A percentile compares a stretch with the other conserved stretches of the same genome.
These are phyloP conservation scores for Cryptoprocta ferox DNA, from an alignment of 2,797 vertebrate genomes.

Conservation along the genomic window DNA sequence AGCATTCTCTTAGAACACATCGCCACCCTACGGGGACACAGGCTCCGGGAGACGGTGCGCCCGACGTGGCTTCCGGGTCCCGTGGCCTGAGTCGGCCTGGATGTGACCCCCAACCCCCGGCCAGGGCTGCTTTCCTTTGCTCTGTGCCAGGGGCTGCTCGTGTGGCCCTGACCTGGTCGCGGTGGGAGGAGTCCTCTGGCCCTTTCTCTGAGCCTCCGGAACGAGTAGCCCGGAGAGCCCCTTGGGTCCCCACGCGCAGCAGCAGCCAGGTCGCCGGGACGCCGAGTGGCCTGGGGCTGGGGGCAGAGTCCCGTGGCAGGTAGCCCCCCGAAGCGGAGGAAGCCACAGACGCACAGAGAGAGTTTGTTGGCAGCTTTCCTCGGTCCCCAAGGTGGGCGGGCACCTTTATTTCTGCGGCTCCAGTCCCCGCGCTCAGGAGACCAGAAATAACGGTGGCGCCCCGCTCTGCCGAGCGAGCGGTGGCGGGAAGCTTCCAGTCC, in stretches of 20 bases:
- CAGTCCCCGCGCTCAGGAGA: background rate
- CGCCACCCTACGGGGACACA: background rate
- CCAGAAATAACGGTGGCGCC: accelerated
- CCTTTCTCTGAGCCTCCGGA: conserved; percentile 50
- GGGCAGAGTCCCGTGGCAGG: accelerated
- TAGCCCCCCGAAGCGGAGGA: accelerated
- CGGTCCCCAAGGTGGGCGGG: accelerated
- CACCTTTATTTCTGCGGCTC: accelerated
- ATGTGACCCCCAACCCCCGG: too few relatives aligned
- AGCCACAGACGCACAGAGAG: accelerated
- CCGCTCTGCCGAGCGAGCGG: background rate
- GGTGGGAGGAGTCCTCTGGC: background rate
- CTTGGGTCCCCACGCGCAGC: conserved; percentile 16
- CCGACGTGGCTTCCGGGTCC: too few relatives aligned
- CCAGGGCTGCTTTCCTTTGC: background rate
- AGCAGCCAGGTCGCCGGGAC: background rate
- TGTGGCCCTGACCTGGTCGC: accelerated
- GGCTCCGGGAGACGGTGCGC: background rate
- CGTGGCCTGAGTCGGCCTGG: too few relatives aligned
- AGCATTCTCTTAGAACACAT: background rate
- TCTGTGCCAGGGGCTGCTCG: background rate
- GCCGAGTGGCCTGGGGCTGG: background rate
- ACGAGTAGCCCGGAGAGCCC: conserved; percentile 40
- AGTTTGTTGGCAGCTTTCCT: background rate
- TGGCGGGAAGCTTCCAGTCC: accelerated